These are phyloP conservation scores for Ascaphus truei DNA, from an alignment of 2,113 vertebrate species.

Conservation along the genomic window DNA sequence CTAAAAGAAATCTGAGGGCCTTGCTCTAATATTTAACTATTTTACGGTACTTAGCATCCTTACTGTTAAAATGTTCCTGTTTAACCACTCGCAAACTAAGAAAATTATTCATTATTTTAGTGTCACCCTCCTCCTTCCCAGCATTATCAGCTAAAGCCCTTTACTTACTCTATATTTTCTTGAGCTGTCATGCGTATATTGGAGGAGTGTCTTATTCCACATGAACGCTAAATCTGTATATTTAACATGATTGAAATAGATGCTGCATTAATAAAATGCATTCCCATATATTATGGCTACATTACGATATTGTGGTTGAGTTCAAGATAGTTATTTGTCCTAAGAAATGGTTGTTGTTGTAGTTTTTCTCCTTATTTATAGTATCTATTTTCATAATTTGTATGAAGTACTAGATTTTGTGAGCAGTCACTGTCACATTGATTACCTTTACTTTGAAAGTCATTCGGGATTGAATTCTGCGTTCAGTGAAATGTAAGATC, in stretches of 20 bases:
- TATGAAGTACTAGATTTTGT: slow-evolving; percentile 41
- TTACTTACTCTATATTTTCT: too few species aligned
- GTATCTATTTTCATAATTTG: slow-evolving; percentile 43
- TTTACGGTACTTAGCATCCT: too few species aligned
- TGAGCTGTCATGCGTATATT: too few species aligned
- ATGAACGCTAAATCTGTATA: too few species aligned
- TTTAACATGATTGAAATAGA: neutral
- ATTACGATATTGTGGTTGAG: neutral
- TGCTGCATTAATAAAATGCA: neutral
- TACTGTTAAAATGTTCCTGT: too few species aligned
- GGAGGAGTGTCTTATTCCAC: too few species aligned
- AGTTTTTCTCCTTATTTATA: slow-evolving; percentile 38
- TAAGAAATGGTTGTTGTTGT: slow-evolving; percentile 2
- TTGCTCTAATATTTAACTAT: too few species aligned
- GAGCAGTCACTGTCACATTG: slow-evolving; percentile 40
- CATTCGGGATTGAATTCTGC: slow-evolving; percentile 35
- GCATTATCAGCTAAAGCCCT: too few species aligned
- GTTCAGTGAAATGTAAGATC: slow-evolving; percentile 40
- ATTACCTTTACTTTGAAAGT: slow-evolving; percentile 46
- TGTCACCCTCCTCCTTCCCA: too few species aligned
- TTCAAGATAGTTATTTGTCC: slow-evolving; percentile 1
- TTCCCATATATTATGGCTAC: neutral
- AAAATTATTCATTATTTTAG: too few species aligned
- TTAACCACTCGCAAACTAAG: too few species aligned
- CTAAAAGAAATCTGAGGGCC: too few species aligned